phyloP scores from a whole-genome alignment of 2,113 vertebrate species.

The Nerophis ophidion region DNA sequence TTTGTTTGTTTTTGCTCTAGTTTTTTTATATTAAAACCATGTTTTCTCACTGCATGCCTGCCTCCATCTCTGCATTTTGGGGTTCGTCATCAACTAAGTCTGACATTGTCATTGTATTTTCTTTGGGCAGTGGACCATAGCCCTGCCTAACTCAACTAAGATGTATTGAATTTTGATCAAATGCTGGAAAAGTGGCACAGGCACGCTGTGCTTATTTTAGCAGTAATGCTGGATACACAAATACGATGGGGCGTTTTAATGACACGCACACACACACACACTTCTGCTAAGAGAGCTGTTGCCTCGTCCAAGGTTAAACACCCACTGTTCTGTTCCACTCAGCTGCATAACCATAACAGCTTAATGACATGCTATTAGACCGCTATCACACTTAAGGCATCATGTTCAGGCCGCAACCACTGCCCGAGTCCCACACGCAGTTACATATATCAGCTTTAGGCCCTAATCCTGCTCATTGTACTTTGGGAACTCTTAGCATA shows the following conservation, averaged over 20 bases:
- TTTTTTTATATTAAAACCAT: too few species aligned
- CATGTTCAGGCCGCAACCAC: constrained; percentile 62
- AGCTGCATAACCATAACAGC: constrained; percentile 70
- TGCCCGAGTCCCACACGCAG: constrained; percentile 48
- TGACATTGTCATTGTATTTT: constrained; percentile 65
- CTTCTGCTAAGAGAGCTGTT: constrained; percentile 39
- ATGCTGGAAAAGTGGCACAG: constrained; percentile 52
- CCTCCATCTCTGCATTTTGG: too few species aligned
- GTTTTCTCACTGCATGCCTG: too few species aligned
- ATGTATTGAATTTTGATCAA: constrained; percentile 66
- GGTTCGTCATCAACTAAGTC: too few species aligned
- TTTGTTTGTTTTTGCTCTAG: too few species aligned
- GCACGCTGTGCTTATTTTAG: constrained; percentile 65
- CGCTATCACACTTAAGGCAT: constrained; percentile 62
- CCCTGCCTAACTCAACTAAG: constrained; percentile 44
- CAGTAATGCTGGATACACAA: constrained; percentile 67
- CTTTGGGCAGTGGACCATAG: constrained; percentile 49
- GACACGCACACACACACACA: constrained; percentile 23
- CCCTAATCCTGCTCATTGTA: constrained; percentile 35
- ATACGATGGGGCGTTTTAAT: constrained; percentile 44
- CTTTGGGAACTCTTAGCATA: not conserved
- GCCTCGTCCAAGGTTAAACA: constrained; percentile 63
- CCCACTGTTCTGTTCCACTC: constrained; percentile 57
- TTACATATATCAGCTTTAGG: constrained; percentile 38
- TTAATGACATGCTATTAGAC: constrained; percentile 69